A percentile compares a stretch with the other conserved stretches of the same genome.
These are phyloP conservation scores for Ichneumoninae sp. DNA, from an alignment of 2,888 invertebrate genomes.

Conservation along the genomic window DNA sequence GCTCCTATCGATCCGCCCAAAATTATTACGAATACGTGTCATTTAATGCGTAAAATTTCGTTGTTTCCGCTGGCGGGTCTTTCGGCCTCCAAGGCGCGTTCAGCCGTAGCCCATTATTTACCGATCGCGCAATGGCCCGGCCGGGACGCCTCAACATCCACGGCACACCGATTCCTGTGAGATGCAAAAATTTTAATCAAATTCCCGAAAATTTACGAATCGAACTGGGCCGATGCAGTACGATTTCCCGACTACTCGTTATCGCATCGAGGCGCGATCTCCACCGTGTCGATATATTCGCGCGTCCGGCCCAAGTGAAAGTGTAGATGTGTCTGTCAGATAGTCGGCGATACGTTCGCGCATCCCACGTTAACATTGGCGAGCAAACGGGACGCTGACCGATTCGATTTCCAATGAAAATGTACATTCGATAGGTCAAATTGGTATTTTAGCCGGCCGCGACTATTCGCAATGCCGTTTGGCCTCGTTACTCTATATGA, in stretches of 20 bases:
- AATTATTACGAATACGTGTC: conserved; percentile 25
- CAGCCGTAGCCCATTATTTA: conserved; percentile 40
- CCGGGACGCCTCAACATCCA: conserved; percentile 62
- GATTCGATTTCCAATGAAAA: conserved; percentile 47
- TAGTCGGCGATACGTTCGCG: background rate
- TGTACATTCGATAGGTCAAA: conserved; percentile 40
- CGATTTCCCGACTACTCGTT: conserved; percentile 71
- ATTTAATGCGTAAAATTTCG: conserved; percentile 36
- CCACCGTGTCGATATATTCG: background rate
- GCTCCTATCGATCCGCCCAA: background rate
- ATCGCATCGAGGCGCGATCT: conserved; percentile 12
- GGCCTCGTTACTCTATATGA: conserved; percentile 47
- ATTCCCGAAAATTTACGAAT: conserved; percentile 75
- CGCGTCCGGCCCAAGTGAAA: conserved; percentile 17
- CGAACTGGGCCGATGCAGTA: conserved; percentile 71
- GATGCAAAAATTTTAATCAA: conserved; percentile 77
- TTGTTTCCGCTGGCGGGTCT: conserved; percentile 1
- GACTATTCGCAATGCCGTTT: conserved; percentile 27
- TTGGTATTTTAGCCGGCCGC: conserved; percentile 39
- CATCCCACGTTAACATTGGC: conserved; percentile 6
- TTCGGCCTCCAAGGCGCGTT: conserved; percentile 20
- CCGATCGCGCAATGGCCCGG: conserved; percentile 39
- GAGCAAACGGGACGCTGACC: conserved; percentile 7
- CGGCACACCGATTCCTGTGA: conserved; percentile 56
- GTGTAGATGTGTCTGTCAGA: conserved; percentile 21